A percentile compares a stretch with the other conserved stretches of the same genome.
Evolutionary conservation across 2,797 vertebrate species (phyloP).

Genomic region (Apodemus agrarius): DNA sequence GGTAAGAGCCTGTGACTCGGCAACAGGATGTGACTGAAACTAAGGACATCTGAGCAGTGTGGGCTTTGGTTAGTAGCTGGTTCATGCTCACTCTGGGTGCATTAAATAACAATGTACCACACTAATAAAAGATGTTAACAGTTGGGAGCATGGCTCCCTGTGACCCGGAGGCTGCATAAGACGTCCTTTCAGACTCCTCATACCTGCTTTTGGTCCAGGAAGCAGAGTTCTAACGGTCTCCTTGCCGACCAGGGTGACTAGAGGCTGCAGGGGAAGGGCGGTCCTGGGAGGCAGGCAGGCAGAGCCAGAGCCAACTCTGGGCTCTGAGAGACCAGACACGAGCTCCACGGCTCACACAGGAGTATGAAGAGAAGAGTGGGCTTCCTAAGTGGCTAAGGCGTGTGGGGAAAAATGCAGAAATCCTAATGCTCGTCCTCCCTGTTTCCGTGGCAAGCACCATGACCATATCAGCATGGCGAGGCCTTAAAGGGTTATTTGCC

Average conservation of each 20-base stretch:
- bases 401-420: neutral
- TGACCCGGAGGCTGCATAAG: neutral
- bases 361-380: neutral
- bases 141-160: accelerated
- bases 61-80: neutral
- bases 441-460: neutral
- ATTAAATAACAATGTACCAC: neutral
- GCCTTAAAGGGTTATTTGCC: neutral
- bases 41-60: neutral
- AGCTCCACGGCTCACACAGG: accelerated
- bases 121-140: neutral
- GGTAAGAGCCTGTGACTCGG: neutral
- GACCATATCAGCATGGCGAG: neutral
- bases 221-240: neutral
- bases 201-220: neutral
- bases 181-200: neutral
- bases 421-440: neutral
- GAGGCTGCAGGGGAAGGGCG: neutral
- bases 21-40: neutral
- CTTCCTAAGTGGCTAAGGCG: neutral
- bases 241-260: accelerated
- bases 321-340: neutral
- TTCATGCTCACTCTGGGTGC: neutral
- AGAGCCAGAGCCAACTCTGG: neutral
- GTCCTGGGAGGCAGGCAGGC: neutral